A percentile compares a stretch with the other conserved stretches of the same genome.
Evolutionary conservation across 2,113 vertebrate genomes (phyloP).

Genomic region (Gobio gobio): DNA sequence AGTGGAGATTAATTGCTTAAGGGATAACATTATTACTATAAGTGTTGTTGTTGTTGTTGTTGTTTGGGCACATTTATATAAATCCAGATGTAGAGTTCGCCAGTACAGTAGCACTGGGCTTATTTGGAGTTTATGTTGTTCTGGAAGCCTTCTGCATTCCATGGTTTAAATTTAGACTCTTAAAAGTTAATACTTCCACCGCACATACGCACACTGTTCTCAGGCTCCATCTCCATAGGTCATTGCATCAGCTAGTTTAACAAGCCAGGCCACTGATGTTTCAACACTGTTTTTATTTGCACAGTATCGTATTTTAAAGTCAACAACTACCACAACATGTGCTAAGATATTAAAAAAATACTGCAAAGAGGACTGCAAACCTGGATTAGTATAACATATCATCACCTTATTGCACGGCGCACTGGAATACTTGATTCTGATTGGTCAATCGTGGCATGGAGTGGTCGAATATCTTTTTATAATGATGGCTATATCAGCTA

Average conservation of each 20-base stretch:
- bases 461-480: not conserved
- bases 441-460: not conserved
- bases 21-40: not conserved
- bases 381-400: conserved; percentile 1
- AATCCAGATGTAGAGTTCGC: conserved; percentile 51
- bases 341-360: conserved; percentile 34
- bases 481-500: not conserved
- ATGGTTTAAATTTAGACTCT: conserved; percentile 81
- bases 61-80: conserved; percentile 31
- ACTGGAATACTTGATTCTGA: not conserved
- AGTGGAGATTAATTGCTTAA: not conserved
- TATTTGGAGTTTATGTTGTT: conserved; percentile 79
- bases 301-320: conserved; percentile 64
- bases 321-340: conserved; percentile 49
- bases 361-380: not conserved
- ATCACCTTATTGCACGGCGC: not conserved
- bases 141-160: conserved; percentile 74
- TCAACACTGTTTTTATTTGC: conserved; percentile 73
- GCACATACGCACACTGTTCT: conserved; percentile 67
- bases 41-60: not conserved
- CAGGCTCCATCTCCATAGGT: conserved; percentile 64
- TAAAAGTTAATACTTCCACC: conserved; percentile 78
- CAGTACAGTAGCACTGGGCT: conserved; percentile 59
- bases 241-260: conserved; percentile 60
- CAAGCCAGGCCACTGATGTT: conserved; percentile 61